Evolutionary conservation across 2,888 invertebrate genomes (phyloP), one percentile per base, ranked within the genome.

Genomic region (Luperina nickerlii): DNA sequence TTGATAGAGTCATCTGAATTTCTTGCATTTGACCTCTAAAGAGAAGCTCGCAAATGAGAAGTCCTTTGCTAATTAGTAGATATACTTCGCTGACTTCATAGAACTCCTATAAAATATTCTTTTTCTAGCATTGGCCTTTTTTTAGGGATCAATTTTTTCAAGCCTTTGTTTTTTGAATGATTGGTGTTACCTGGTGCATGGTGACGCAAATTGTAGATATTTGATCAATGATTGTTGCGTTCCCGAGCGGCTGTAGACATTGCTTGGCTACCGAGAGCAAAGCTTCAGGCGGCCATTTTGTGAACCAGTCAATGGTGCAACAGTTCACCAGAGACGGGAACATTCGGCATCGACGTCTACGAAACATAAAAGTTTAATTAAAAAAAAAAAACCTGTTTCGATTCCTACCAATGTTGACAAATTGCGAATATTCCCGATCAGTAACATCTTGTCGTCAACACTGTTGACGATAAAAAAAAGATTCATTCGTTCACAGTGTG

Each of bases 291-390:
- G 99, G 99, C 99, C 99, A 99, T 90, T 98, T 98, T 2, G 98
- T 98, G 94, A 99, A 99, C 99, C 99, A 99, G 93, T 99, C 99
- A 80, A 99, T 99, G 0, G 99, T 99, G 91, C 99, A 99, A 92
- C 99, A 99, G 95, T 99, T 99, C 11, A 99, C 98, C 85, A 99
- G 96, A 0, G 99, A 99, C 0, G 99, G 99, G 93, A 99, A 99
- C 98, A 99, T 99, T 67, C 99, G 98, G 90, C 99, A 98, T 13
- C 99, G 97, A 65, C 98, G 98, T 83, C 98, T 98, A 93, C 13
- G 60, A 74, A 79, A 74, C 45, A 62, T 27, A 51, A 15, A 76
- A 27, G 18, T 20, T 48, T 3, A n/a, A 45, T 13, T 20, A 5
- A 27, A 20, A 20, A 15, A 69, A 20, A 8, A 27, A 8, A 15